Percentiles rank a stretch among this genome's conserved stretches.
Evolutionary conservation across 2,888 invertebrate species (phyloP).

Genomic region (Morpho deidamia): DNA sequence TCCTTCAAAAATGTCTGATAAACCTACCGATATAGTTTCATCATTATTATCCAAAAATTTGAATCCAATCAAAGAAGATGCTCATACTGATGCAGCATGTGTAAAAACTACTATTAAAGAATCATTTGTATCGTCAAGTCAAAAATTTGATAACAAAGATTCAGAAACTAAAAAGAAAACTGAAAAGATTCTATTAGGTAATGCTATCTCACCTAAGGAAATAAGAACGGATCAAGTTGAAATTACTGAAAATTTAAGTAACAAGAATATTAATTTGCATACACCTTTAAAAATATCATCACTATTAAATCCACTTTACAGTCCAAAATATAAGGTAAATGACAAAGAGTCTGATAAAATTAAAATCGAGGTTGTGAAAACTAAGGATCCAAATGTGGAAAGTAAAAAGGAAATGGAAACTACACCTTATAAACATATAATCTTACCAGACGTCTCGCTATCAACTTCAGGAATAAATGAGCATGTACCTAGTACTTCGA

Average conservation of each 20-base stretch:
- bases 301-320: slow-evolving; percentile 36
- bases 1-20: no score
- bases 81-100: no score
- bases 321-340: slow-evolving; percentile 30
- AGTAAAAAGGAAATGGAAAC: background rate
- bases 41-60: no score
- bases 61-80: no score
- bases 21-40: no score
- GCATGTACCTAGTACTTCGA: background rate
- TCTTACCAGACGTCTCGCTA: background rate
- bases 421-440: background rate
- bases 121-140: background rate
- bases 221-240: background rate
- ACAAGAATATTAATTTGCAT: slow-evolving; percentile 27
- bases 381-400: background rate
- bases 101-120: background rate
- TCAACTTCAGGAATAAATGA: background rate
- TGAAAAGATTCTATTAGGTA: slow-evolving; percentile 9
- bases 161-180: background rate
- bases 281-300: slow-evolving; percentile 62
- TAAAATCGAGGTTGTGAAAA: background rate
- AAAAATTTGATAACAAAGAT: background rate
- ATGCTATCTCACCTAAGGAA: slow-evolving; percentile 3
- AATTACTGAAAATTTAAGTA: background rate
- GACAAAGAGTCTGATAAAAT: background rate